Evolutionary conservation across 2,888 invertebrate genomes (phyloP), one percentile per base, ranked within the genome.

Genomic region (Drosophila acutilabella): DNA sequence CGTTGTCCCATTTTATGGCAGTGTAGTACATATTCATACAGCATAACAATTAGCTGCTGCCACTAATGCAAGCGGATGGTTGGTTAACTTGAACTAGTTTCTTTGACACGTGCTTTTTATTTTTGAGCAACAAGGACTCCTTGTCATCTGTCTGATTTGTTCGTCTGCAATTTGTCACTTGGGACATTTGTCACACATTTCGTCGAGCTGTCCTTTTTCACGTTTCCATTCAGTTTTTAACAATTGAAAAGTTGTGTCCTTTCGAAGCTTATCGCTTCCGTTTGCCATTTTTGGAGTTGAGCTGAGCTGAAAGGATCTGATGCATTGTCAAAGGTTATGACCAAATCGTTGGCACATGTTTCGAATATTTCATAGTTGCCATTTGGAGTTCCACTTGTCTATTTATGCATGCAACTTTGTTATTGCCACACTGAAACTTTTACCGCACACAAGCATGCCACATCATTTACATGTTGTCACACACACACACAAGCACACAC

Each of bases 341-440:
- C 67, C 71, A 81, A 80, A 81, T 75, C 74, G 79, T 61, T 47
- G 62, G 79, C 81, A 79, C 79, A 79, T 81, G 81, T 61, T 67
- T 60, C 59, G 71, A 44, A 74, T 74, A 73, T 76, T 70, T 50
- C 50, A 73, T 56, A 42, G 66, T 59, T 69, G 44, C 53, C 54
- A 30, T 59, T 56, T 38, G 6, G 47, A 40, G 30, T 26, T 48
- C n/a, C 26, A 53, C 23, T 58, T 64, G 54, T 50, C 52, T 62
- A 58, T 69, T 79, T 78, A 62, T 68, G 50, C 54, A 58, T 59
- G 64, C 59, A 65, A 54, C 60, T 52, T 61, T 77, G 65, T 70
- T 61, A 36, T 61, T 48, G 44, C 47, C 57, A 59, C 61, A 68
- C 45, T 23, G 26, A 47, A 68, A 71, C 53, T 68, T 64, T 65